Percentiles rank a stretch among this genome's conserved stretches.
Evolutionary conservation across 2,888 invertebrate species (phyloP).

Genomic region (Xylota segnis): DNA sequence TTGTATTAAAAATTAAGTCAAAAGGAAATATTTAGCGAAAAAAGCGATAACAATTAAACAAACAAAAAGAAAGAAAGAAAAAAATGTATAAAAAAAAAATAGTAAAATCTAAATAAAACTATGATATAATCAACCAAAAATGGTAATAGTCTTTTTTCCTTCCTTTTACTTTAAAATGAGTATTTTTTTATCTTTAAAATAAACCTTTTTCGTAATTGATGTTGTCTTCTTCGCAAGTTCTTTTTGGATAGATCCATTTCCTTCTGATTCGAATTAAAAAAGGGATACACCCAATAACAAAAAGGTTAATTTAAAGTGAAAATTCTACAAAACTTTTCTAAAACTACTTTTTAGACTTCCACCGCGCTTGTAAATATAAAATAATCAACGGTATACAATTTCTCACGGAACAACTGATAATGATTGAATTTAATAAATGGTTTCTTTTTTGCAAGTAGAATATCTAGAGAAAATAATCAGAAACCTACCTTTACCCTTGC

Average conservation of each 20-base stretch:
- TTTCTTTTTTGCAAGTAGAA: slow-evolving; percentile 58
- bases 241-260: too few species aligned
- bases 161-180: slow-evolving; percentile 12
- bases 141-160: slow-evolving; percentile 59
- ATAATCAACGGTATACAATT: slow-evolving; percentile 6
- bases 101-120: slow-evolving; percentile 82
- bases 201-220: not conserved
- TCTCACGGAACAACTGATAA: slow-evolving; percentile 44
- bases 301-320: not conserved
- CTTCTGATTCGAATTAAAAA: too few species aligned
- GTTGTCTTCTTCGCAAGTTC: not conserved
- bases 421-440: slow-evolving; percentile 68
- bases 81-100: slow-evolving; percentile 78
- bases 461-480: slow-evolving; percentile 26
- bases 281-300: not conserved
- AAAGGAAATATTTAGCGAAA: slow-evolving; percentile 66
- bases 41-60: slow-evolving; percentile 58
- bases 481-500: slow-evolving; percentile 12
- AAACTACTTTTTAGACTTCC: slow-evolving; percentile 30
- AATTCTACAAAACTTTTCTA: slow-evolving; percentile 27
- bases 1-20: slow-evolving; percentile 77
- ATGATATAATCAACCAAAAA: slow-evolving; percentile 81
- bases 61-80: slow-evolving; percentile 52
- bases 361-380: slow-evolving; percentile 52
- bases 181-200: too few species aligned